phyloP scores from a whole-genome alignment of 2,113 vertebrate genomes.

The Catharus fuscescens region DNA sequence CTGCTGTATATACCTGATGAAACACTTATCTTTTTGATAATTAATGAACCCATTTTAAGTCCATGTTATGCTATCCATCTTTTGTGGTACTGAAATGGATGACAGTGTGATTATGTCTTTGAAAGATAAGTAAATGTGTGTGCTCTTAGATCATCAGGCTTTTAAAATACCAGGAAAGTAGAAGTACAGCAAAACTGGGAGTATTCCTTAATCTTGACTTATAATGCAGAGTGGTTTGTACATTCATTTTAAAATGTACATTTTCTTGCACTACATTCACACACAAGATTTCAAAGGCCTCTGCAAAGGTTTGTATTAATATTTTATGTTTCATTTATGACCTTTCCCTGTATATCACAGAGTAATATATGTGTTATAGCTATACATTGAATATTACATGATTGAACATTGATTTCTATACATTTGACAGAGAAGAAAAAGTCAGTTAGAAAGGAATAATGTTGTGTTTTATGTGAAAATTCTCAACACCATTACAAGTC shows the following conservation, averaged over 20 bases:
- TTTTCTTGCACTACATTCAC: neutral
- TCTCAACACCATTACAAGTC: neutral
- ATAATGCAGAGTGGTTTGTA: neutral
- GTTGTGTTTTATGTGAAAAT: neutral
- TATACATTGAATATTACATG: neutral
- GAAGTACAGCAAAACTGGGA: constrained; percentile 55
- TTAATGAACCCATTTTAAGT: constrained; percentile 83
- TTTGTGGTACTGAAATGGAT: constrained; percentile 81
- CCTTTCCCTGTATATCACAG: neutral
- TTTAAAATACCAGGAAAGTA: constrained; percentile 76
- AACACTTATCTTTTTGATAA: constrained; percentile 85
- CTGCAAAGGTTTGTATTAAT: neutral
- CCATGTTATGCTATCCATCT: constrained; percentile 78
- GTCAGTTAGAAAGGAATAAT: neutral
- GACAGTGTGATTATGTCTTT: constrained; percentile 84
- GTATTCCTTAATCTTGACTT: constrained; percentile 55
- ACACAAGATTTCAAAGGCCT: neutral
- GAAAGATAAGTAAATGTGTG: constrained; percentile 81
- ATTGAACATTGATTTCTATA: neutral
- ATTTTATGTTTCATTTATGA: constrained; percentile 1
- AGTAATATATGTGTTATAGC: neutral
- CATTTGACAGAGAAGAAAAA: neutral
- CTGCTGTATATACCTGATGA: constrained; percentile 84
- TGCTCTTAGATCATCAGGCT: constrained; percentile 80
- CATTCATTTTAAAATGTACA: neutral